These are phyloP conservation scores for Helleia helle DNA, from an alignment of 2,888 invertebrate genomes.

Conservation along the genomic window DNA sequence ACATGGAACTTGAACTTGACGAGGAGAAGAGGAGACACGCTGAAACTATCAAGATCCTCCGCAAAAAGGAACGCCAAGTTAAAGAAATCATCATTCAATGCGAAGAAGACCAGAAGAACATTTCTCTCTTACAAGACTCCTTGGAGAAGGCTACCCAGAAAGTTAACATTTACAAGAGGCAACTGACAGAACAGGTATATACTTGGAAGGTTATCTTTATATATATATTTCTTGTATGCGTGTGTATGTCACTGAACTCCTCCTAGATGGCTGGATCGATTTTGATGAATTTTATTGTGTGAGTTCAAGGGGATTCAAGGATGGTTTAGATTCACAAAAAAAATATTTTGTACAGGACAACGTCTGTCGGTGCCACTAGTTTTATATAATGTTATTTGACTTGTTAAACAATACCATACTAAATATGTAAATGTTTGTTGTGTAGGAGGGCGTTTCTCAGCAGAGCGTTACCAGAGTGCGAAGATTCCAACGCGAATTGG, in stretches of 20 bases:
- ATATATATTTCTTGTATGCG: no score
- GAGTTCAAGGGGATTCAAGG: no score
- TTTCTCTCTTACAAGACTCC: slow-evolving; percentile 91
- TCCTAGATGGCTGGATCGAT: no score
- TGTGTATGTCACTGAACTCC: no score
- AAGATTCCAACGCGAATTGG: slow-evolving; percentile 98
- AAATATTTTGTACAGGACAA: no score
- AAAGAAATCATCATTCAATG: slow-evolving; percentile 96
- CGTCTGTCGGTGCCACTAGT: no score
- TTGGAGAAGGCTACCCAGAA: slow-evolving; percentile 91
- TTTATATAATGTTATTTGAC: not conserved
- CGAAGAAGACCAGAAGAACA: slow-evolving; percentile 98
- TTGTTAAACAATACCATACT: not conserved
- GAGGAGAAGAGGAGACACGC: slow-evolving; percentile 98
- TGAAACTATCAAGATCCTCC: slow-evolving; percentile 96
- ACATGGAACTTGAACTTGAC: slow-evolving; percentile 94
- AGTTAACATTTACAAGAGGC: slow-evolving; percentile 95
- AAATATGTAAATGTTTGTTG: slow-evolving; percentile 8
- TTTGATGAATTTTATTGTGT: no score
- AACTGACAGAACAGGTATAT: slow-evolving; percentile 90
- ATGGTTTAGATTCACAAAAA: no score
- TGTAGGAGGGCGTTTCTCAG: slow-evolving; percentile 90
- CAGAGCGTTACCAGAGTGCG: slow-evolving; percentile 96
- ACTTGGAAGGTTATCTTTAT: no score
- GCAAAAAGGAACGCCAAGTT: slow-evolving; percentile 97